Conservation (phyloP, 2,113 vertebrate species). For the Pelusios castaneus region DNA sequence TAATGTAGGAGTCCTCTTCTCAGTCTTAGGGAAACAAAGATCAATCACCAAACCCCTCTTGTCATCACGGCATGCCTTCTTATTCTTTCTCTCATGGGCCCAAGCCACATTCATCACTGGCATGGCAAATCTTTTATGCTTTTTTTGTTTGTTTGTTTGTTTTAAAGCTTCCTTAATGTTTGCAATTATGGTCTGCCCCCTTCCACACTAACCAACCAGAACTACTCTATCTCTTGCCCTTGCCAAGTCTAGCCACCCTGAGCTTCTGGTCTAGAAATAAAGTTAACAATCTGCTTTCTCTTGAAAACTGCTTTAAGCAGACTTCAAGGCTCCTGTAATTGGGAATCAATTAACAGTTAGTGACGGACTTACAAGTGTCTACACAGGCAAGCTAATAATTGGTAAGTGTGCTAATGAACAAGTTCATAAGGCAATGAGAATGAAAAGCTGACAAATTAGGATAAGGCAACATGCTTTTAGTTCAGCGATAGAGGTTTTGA, state of each 20-base stretch:
- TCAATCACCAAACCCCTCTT: not conserved
- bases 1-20: not conserved
- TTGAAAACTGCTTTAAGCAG: not conserved
- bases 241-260: not conserved
- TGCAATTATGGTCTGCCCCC: too few relatives aligned
- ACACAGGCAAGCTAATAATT: not conserved
- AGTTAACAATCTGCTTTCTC: not conserved
- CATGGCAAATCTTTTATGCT: not conserved
- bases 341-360: not conserved
- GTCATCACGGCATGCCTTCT: not conserved
- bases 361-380: not conserved
- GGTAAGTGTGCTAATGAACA: not conserved
- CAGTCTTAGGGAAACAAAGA: not conserved
- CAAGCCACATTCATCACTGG: not conserved
- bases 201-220: too few relatives aligned
- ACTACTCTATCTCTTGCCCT: too few relatives aligned
- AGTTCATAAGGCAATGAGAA: not conserved
- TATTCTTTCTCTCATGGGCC: not conserved
- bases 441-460: not conserved
- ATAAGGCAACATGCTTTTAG: not conserved
- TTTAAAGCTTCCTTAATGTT: accelerated
- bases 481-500: not conserved
- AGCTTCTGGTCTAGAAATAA: not conserved
- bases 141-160: too few relatives aligned
- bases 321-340: not conserved